phyloP scores from a whole-genome alignment of 2,113 vertebrate species.

The Dicentrarchus labrax region DNA sequence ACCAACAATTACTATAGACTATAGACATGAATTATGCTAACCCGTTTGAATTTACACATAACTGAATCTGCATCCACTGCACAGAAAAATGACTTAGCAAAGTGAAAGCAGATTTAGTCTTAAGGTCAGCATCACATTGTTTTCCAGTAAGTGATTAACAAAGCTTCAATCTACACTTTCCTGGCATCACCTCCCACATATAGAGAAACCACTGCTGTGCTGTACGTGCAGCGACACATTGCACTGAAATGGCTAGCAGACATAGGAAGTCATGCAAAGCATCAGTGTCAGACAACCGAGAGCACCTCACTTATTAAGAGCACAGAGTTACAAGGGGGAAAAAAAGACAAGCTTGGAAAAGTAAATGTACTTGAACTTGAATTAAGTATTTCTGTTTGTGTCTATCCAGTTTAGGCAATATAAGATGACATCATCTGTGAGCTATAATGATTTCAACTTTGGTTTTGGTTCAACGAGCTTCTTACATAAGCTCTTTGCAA shows the following conservation, averaged over 20 bases:
- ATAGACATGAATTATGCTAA: too few species aligned
- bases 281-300: slow-evolving; percentile 39
- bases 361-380: too few species aligned
- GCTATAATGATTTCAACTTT: background rate
- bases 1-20: background rate
- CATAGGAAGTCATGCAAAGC: slow-evolving; percentile 78
- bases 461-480: background rate
- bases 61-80: background rate
- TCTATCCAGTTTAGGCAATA: background rate
- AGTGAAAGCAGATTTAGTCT: background rate
- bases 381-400: background rate
- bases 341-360: background rate
- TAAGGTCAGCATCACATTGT: slow-evolving; percentile 32
- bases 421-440: background rate
- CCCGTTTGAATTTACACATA: background rate
- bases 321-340: background rate
- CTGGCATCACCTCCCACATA: slow-evolving; percentile 78
- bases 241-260: slow-evolving; percentile 57
- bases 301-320: background rate
- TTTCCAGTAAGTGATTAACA: slow-evolving; percentile 77
- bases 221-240: slow-evolving; percentile 46
- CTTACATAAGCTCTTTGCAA: background rate
- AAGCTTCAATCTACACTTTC: slow-evolving; percentile 49
- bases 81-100: background rate
- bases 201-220: slow-evolving; percentile 69